These are phyloP conservation scores for Scomber colias DNA, from an alignment of 2,113 vertebrate species.

Conservation along the genomic window DNA sequence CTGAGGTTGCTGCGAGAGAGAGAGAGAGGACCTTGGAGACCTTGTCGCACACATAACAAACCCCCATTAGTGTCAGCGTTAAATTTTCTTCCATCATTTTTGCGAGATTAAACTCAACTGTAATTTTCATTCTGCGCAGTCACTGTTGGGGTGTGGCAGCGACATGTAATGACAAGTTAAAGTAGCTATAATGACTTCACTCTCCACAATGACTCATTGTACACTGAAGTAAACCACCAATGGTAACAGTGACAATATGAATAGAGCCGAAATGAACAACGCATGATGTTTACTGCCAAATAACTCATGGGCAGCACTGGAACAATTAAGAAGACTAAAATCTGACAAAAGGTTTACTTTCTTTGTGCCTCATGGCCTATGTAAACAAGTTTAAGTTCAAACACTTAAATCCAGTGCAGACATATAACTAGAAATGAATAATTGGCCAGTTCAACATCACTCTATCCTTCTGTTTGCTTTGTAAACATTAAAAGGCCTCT, in stretches of 20 bases:
- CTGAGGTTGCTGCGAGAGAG: not conserved
- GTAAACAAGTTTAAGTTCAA: too few species aligned
- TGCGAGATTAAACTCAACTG: conserved; percentile 21
- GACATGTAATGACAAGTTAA: not conserved
- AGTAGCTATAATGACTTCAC: not conserved
- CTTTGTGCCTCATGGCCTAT: too few species aligned
- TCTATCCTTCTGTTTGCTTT: too few species aligned
- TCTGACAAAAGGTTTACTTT: too few species aligned
- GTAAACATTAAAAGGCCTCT: too few species aligned
- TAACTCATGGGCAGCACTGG: not conserved
- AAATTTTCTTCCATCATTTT: conserved; percentile 10
- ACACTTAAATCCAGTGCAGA: too few species aligned
- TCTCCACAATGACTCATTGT: conserved; percentile 9
- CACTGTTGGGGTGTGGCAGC: conserved; percentile 19
- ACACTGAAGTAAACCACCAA: not conserved
- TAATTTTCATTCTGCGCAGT: not conserved
- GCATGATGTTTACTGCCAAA: not conserved
- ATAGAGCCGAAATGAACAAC: too few species aligned
- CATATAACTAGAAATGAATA: too few species aligned
- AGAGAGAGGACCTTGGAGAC: not conserved
- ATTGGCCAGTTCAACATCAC: too few species aligned
- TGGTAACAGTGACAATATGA: not conserved
- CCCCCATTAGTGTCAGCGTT: not conserved
- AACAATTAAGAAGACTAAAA: too few species aligned
- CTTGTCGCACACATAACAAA: not conserved